These are phyloP conservation scores for Sphaerophoria rueppellii DNA, from an alignment of 2,888 invertebrate species.

Conservation along the genomic window DNA sequence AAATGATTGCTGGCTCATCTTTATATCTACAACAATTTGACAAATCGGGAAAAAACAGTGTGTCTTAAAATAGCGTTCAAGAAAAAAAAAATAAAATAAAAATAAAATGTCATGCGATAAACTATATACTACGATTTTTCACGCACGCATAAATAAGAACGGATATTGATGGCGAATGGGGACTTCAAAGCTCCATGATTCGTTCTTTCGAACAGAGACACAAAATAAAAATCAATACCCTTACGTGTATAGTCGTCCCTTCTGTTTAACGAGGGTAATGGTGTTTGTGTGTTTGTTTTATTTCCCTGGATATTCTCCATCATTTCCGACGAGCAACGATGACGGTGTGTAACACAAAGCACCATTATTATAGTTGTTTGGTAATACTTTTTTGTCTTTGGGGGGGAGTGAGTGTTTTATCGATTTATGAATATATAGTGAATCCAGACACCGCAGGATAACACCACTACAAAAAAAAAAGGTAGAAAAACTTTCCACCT, in stretches of 20 bases:
- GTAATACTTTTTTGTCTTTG: not conserved
- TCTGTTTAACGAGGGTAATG: not conserved
- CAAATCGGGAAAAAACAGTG: constrained; percentile 54
- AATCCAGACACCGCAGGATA: constrained; percentile 45
- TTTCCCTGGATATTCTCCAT: constrained; percentile 14
- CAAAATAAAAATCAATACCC: constrained; percentile 23
- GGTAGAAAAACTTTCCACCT: no score
- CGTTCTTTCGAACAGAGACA: not conserved
- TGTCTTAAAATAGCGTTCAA: constrained; percentile 32
- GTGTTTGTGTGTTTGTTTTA: constrained; percentile 23
- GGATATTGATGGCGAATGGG: constrained; percentile 56
- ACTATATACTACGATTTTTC: constrained; percentile 46
- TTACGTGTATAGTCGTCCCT: not conserved
- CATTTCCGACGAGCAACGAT: not conserved
- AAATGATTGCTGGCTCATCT: constrained; percentile 43
- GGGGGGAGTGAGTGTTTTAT: constrained; percentile 50
- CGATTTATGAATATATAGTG: constrained; percentile 53
- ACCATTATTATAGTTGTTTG: constrained; percentile 20
- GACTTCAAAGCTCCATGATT: constrained; percentile 28
- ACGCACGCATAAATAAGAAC: constrained; percentile 65
- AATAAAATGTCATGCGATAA: constrained; percentile 62
- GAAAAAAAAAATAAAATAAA: constrained; percentile 20
- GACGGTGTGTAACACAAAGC: constrained; percentile 2
- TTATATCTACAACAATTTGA: constrained; percentile 44
- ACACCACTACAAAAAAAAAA: constrained; percentile 13